Percentiles rank a stretch among this genome's conserved stretches.
Conservation (phyloP, 1,140 invertebrate genomes). For the Caenorhabditis elegans region DNA sequence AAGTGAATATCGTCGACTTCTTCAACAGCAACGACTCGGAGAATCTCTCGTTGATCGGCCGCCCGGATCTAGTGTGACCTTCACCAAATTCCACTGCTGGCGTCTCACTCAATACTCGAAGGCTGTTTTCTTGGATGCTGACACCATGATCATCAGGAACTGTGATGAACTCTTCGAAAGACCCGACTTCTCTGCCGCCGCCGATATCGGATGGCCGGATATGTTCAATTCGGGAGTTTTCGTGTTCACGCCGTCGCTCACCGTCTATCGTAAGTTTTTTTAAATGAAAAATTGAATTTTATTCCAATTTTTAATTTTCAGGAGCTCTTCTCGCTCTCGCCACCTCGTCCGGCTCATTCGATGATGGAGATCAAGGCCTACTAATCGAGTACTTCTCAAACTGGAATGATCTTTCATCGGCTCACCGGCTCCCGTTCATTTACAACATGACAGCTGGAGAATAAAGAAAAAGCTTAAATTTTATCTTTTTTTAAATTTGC, state of each 20-base stretch:
- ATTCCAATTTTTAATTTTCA: background rate
- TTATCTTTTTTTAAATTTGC: too few species aligned
- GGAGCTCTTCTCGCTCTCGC: slow-evolving; percentile 77
- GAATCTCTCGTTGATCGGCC: slow-evolving; percentile 80
- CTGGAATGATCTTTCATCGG: slow-evolving; percentile 87
- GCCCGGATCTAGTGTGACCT: slow-evolving; percentile 92
- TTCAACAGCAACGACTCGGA: slow-evolving; percentile 83
- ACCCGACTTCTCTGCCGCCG: slow-evolving; percentile 88
- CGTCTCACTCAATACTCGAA: slow-evolving; percentile 85
- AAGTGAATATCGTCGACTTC: slow-evolving; percentile 82
- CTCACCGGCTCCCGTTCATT: slow-evolving; percentile 89
- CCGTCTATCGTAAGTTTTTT: slow-evolving; percentile 74
- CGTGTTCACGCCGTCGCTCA: slow-evolving; percentile 81
- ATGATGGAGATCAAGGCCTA: slow-evolving; percentile 78
- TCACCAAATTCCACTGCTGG: slow-evolving; percentile 95
- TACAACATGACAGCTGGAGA: slow-evolving; percentile 95
- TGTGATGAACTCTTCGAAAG: slow-evolving; percentile 89
- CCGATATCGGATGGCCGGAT: slow-evolving; percentile 93
- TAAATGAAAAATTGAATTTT: slow-evolving; percentile 70
- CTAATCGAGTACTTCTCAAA: slow-evolving; percentile 87
- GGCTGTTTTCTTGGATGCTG: slow-evolving; percentile 93
- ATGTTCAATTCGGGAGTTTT: slow-evolving; percentile 95
- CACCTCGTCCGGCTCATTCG: slow-evolving; percentile 80
- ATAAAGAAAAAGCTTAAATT: slow-evolving; percentile 86
- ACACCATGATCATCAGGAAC: slow-evolving; percentile 83